Percentiles rank a stretch among this genome's conserved stretches.
Evolutionary conservation across 2,797 vertebrate genomes (phyloP).

Genomic region (Pterois miles): DNA sequence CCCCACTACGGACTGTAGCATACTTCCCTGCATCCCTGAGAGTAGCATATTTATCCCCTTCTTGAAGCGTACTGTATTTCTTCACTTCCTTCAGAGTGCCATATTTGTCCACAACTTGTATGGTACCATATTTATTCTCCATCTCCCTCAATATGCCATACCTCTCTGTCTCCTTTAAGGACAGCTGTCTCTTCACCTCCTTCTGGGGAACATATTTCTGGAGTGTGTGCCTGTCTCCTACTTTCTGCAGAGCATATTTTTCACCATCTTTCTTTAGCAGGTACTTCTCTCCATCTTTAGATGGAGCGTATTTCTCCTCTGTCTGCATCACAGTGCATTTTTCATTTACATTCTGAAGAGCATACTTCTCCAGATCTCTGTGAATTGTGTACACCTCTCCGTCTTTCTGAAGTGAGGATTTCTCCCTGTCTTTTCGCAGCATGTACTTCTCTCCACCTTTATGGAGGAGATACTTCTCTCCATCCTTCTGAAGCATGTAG

Average conservation of each 20-base stretch:
- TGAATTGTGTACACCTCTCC: constrained; percentile 57
- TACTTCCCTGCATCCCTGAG: constrained; percentile 66
- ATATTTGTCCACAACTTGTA: constrained; percentile 71
- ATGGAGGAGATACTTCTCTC: constrained; percentile 70
- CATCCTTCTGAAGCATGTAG: constrained; percentile 74
- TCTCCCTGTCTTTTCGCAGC: constrained; percentile 69
- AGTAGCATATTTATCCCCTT: constrained; percentile 62
- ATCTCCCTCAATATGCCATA: constrained; percentile 32
- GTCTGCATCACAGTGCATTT: constrained; percentile 27
- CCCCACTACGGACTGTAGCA: constrained; percentile 44
- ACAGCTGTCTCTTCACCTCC: constrained; percentile 71
- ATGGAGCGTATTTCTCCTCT: constrained; percentile 63
- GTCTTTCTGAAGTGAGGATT: constrained; percentile 67
- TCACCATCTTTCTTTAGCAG: constrained; percentile 71
- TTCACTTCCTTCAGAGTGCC: constrained; percentile 70
- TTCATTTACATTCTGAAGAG: constrained; percentile 51
- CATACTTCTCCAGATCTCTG: constrained; percentile 70
- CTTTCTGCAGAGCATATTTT: constrained; percentile 66
- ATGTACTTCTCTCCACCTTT: constrained; percentile 75
- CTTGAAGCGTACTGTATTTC: constrained; percentile 70
- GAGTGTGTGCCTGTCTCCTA: constrained; percentile 62
- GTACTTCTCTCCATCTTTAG: constrained; percentile 73
- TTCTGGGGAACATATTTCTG: constrained; percentile 64
- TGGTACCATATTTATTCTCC: constrained; percentile 56
- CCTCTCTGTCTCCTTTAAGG: constrained; percentile 63